These are phyloP conservation scores for Chlamydotis undulata DNA, from an alignment of 2,113 vertebrate genomes.

Conservation along the genomic window DNA sequence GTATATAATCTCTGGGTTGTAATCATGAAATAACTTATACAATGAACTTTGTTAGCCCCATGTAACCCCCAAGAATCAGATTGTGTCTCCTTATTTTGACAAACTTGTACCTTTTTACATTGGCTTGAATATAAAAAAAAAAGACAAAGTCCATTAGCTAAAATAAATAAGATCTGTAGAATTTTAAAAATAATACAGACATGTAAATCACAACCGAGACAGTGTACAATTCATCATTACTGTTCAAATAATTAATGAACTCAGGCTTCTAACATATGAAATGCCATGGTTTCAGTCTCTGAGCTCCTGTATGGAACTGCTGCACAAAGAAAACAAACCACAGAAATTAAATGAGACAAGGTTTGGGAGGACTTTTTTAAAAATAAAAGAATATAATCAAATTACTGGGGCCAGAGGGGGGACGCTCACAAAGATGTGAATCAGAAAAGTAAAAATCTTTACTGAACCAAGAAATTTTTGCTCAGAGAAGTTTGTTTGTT, in stretches of 20 bases:
- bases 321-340: background rate
- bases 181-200: background rate
- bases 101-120: background rate
- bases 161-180: background rate
- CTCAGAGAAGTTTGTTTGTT: background rate
- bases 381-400: background rate
- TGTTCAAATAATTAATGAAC: background rate
- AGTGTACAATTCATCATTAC: background rate
- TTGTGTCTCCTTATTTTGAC: background rate
- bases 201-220: background rate
- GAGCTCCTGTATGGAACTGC: background rate
- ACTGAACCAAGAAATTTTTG: background rate
- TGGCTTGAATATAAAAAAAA: background rate
- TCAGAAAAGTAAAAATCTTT: background rate
- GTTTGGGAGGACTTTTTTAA: background rate
- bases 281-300: background rate
- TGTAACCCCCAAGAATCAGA: fast-evolving
- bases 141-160: background rate
- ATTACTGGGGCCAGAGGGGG: fast-evolving
- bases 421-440: background rate
- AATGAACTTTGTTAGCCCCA: background rate
- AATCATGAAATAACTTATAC: background rate
- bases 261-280: background rate
- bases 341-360: background rate
- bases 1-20: background rate